These are phyloP conservation scores for Corythoichthys intestinalis DNA, from an alignment of 2,113 vertebrate species.

Conservation along the genomic window DNA sequence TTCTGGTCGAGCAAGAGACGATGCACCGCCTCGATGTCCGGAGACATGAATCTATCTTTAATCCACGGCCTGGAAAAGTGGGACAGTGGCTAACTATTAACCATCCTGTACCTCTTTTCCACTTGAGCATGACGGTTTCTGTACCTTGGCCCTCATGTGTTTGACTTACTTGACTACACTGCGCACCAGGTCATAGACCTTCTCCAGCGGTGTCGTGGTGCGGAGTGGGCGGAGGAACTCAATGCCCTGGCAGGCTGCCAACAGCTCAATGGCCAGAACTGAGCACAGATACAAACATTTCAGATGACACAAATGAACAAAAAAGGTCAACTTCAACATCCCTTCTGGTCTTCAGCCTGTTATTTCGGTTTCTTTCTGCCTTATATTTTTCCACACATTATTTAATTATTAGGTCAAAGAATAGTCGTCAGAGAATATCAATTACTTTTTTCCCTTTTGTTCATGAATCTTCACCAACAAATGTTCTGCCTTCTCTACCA, in stretches of 20 bases:
- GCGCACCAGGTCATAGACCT: conserved; percentile 97
- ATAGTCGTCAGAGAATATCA: not conserved
- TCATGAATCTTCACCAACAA: not conserved
- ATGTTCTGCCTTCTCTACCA: not conserved
- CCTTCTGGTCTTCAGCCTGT: not conserved
- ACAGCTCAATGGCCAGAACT: conserved; percentile 94
- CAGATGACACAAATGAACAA: rapidly evolving
- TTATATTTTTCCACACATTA: too few species aligned
- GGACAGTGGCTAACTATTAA: conserved; percentile 61
- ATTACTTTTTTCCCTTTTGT: not conserved
- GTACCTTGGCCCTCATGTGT: conserved; percentile 53
- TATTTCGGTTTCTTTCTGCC: too few species aligned
- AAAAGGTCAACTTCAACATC: not conserved
- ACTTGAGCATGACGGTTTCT: conserved; percentile 20
- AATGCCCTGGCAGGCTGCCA: conserved; percentile 95
- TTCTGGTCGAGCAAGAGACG: conserved; percentile 88
- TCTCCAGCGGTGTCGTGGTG: conserved; percentile 95
- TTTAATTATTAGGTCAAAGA: too few species aligned
- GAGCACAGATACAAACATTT: conserved; percentile 21
- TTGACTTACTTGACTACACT: conserved; percentile 88
- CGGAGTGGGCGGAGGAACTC: conserved; percentile 94
- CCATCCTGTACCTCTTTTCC: conserved; percentile 42
- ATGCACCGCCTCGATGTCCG: conserved; percentile 90
- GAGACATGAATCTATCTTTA: conserved; percentile 97
- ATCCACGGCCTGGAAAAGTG: conserved; percentile 85